phyloP scores from a whole-genome alignment of 2,888 invertebrate genomes.

The Chrysolina haemoptera region DNA sequence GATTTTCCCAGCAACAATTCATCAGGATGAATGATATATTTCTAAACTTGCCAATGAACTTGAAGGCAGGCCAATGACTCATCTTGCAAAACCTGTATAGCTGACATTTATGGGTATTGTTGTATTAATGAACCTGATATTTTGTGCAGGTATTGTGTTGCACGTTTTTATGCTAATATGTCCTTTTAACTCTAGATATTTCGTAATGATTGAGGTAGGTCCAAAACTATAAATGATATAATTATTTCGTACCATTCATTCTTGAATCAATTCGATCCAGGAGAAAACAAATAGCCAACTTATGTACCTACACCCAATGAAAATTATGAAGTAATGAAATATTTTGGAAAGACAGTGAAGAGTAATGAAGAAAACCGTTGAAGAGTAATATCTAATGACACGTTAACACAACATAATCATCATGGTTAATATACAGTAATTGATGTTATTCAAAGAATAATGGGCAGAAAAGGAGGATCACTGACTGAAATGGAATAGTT shows the following conservation, averaged over 20 bases:
- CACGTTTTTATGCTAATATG: conserved; percentile 12
- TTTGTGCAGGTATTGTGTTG: conserved; percentile 14
- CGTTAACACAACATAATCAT: too few relatives aligned
- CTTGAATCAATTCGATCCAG: background rate
- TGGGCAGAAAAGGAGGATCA: too few relatives aligned
- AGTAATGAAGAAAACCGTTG: too few relatives aligned
- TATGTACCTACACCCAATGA: too few relatives aligned
- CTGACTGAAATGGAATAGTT: too few relatives aligned
- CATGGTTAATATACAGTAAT: too few relatives aligned
- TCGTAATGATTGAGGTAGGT: conserved; percentile 3
- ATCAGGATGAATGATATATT: background rate
- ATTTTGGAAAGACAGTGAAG: too few relatives aligned
- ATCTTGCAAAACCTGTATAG: conserved; percentile 11
- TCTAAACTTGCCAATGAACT: conserved; percentile 13
- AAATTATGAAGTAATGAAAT: too few relatives aligned
- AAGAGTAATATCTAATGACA: too few relatives aligned
- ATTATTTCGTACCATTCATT: background rate
- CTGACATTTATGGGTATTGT: conserved; percentile 2
- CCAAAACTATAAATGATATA: background rate
- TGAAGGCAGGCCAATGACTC: conserved; percentile 5
- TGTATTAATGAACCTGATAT: conserved; percentile 14
- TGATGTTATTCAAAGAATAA: too few relatives aligned
- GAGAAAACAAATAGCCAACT: too few relatives aligned
- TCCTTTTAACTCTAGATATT: background rate
- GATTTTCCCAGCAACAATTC: background rate